These are phyloP conservation scores for Caenorhabditis inopinata DNA, from an alignment of 1,140 invertebrate species.

Conservation along the genomic window DNA sequence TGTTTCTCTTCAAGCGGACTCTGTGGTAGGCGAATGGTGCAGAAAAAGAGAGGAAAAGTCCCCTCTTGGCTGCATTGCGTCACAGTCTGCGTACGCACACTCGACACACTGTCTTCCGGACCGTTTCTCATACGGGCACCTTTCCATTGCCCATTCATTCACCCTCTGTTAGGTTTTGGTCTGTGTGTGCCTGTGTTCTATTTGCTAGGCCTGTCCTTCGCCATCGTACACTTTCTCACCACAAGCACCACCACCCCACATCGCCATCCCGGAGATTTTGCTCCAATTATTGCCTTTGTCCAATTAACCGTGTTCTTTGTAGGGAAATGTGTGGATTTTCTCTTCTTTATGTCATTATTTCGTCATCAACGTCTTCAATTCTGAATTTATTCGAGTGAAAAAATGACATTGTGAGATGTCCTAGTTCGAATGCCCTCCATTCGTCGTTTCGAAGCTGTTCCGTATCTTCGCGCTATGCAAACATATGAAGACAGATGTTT, in stretches of 20 bases:
- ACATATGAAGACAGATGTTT: constrained; percentile 22
- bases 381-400: not conserved
- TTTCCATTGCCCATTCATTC: not conserved
- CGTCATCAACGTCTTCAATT: not conserved
- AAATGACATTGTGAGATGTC: not conserved
- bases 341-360: too few species aligned
- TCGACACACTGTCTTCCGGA: not conserved
- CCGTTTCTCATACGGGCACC: constrained; percentile 16
- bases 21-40: constrained; percentile 24
- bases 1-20: not conserved
- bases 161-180: not conserved
- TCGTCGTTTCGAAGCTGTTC: not conserved
- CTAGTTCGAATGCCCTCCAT: too few species aligned
- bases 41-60: too few species aligned
- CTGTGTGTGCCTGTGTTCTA: not conserved
- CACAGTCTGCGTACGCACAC: not conserved
- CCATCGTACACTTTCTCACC: not conserved
- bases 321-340: not conserved
- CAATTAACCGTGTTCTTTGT: constrained; percentile 3
- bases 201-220: too few species aligned
- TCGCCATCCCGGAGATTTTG: not conserved
- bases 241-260: not conserved
- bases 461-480: not conserved
- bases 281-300: constrained; percentile 23
- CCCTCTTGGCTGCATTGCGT: constrained; percentile 6